Base-by-base conservation (phyloP, 2,797 vertebrate species). In the Ceryle rudis region DNA sequence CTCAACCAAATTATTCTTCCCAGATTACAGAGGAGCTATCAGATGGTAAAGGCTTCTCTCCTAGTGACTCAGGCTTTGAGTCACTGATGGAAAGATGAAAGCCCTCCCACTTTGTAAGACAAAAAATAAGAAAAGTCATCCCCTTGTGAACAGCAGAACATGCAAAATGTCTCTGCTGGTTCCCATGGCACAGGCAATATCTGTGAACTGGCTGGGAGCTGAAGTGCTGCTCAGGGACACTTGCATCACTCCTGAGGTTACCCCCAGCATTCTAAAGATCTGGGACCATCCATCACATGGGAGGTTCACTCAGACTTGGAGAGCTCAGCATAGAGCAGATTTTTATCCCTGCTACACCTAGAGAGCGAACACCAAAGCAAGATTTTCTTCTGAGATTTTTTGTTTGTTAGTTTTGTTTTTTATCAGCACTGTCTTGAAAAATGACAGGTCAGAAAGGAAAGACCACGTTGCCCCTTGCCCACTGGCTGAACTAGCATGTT, bases 41-140 rank as follows among this genome's bases (percentile, higher is more conserved):
- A 92, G 85, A 85, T 35, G 46, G 83, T 31, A 82, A 73, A 93
- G 71, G 77, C 47, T 86, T 86, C 61, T 79, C 64, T 90, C 71
- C 82, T 23, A 39, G 74, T 94, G 91, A 95, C 66, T 95, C 93
- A 95, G 81, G 62, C 42, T 86, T 90, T 93, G 78, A 95, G 78
- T 90, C 80, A 80, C 66, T 73, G 77, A 60, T 77, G 52, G 66
- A 84, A 84, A 92, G 83, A 95, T 89, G 25, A 95, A 93, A 95
- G 70, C 41, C n/a, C 81, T 81, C 51, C n/a, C 23, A 46, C 37
- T 80, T 89, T 0, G 0, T 14, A 60, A 94, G 55, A 80, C 47
- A 82, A 95, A 47, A 91, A 85, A 86, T 26, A 67, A 93, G 52
- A 86, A 89, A 91, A 95, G 77, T 37, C 57, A 78, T 64, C 26